Evolutionary conservation across 2,888 invertebrate species (phyloP), one percentile per base, ranked within the genome.

Genomic region (Elaeidobius kamerunicus): DNA sequence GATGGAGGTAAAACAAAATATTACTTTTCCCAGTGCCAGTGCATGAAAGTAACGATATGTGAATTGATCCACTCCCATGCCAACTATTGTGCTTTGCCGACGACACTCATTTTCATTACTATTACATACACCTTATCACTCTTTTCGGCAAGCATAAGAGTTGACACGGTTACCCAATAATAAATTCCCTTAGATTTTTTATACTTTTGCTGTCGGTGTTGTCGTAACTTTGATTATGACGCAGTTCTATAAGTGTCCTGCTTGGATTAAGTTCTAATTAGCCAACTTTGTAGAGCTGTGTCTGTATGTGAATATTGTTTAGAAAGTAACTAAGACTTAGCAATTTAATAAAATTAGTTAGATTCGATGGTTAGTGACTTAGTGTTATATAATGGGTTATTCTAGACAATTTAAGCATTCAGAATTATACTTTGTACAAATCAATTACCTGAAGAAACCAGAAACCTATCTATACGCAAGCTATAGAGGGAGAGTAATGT

Each of bases 1-100:
- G 79, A 74, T 86, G 85, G 85, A 85, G 85, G 85, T 86, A 84
- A 78, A 60, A 44, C 28, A 18, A 48, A 52, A 52, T 43, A 54
- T 11, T 30, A 18, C 52, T 56, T 48, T 52, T 50, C 51, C 55
- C 54, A 18, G 36, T 38, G 34, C 48, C 51, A 42, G 44, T 58
- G 61, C 61, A 62, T 62, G 60, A 52, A 45, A 45, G 50, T 55
- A 50, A 53, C 47, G 53, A 57, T 53, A 43, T 56, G 56, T 55
- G 42, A 38, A 35, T 41, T 35, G 9, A 23, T 19, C 9, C 12
- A 9, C 32, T 34, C 34, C 23, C 4, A 19, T 23, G 14, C 35
- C 44, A 23, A 35, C 34, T 44, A 2, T 44, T 44, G 34, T 44
- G 44, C 23, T 14, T 27, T 17, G 5, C 12, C 2, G 9, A 23